phyloP scores from a whole-genome alignment of 2,113 vertebrate species.

The Pterocles gutturalis region DNA sequence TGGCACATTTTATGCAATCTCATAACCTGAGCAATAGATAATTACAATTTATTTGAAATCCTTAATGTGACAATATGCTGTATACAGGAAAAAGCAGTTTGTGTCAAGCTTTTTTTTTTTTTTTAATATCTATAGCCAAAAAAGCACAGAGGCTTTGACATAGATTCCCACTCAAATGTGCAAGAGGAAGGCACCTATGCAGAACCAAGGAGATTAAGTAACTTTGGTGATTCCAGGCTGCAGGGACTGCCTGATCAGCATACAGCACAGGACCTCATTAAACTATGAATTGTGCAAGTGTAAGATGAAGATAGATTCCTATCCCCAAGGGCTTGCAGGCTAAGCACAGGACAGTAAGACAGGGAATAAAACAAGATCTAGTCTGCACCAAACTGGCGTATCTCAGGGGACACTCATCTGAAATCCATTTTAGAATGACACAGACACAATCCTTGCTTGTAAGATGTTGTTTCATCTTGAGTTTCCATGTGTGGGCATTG shows the following conservation, averaged over 20 bases:
- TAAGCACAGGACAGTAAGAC: neutral
- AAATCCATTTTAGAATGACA: neutral
- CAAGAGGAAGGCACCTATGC: neutral
- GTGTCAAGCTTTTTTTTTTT: neutral
- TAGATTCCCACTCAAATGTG: neutral
- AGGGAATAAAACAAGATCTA: neutral
- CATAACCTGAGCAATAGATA: neutral
- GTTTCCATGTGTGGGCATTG: neutral
- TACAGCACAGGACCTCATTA: neutral
- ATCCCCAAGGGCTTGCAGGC: neutral
- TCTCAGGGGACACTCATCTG: neutral
- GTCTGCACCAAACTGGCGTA: neutral
- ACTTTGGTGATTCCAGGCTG: neutral
- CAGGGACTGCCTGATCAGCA: neutral
- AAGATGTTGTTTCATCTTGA: neutral
- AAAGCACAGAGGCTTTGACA: accelerated
- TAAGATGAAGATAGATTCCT: neutral
- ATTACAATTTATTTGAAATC: neutral
- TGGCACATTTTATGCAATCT: neutral
- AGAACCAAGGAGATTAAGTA: neutral
- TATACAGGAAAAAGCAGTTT: neutral
- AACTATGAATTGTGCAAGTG: neutral
- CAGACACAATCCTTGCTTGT: neutral
- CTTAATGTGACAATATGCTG: neutral
- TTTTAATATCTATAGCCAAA: neutral